Evolutionary conservation across 2,113 vertebrate species (phyloP).

Genomic region (Oncorhynchus nerka): DNA sequence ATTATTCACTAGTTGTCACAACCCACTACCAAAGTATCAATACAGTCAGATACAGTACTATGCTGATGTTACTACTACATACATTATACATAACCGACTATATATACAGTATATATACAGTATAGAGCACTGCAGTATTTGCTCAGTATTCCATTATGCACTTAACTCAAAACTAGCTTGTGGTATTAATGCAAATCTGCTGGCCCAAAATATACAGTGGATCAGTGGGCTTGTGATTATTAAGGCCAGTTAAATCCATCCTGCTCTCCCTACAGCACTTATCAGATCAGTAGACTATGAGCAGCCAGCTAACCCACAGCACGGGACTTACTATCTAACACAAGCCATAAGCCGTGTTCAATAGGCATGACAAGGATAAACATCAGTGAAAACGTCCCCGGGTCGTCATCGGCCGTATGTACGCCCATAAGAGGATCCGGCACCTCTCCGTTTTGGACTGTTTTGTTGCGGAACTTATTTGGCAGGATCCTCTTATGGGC

Average conservation of each 20-base stretch:
- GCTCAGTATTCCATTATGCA: not conserved
- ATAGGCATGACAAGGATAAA: conserved; percentile 58
- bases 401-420: conserved; percentile 8
- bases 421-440: not conserved
- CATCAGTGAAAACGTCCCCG: conserved; percentile 40
- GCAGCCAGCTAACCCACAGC: conserved; percentile 45
- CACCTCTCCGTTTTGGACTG: too few species aligned
- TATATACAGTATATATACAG: not conserved
- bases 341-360: conserved; percentile 50
- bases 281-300: conserved; percentile 56
- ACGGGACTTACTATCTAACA: conserved; percentile 61
- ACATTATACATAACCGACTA: not conserved
- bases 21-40: not conserved
- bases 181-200: conserved; percentile 28
- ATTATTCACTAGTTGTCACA: too few species aligned
- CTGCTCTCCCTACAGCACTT: conserved; percentile 45
- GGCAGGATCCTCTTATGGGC: too few species aligned
- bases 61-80: conserved; percentile 16
- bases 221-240: conserved; percentile 52
- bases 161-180: conserved; percentile 12
- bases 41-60: conserved; percentile 52
- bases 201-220: conserved; percentile 6
- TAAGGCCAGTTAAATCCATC: conserved; percentile 65
- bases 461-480: too few species aligned
- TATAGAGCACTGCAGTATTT: not conserved